Percentiles rank a stretch among this genome's conserved stretches.
These are phyloP conservation scores for Fukomys damarensis DNA, from an alignment of 2,113 vertebrate genomes.

Conservation along the genomic window DNA sequence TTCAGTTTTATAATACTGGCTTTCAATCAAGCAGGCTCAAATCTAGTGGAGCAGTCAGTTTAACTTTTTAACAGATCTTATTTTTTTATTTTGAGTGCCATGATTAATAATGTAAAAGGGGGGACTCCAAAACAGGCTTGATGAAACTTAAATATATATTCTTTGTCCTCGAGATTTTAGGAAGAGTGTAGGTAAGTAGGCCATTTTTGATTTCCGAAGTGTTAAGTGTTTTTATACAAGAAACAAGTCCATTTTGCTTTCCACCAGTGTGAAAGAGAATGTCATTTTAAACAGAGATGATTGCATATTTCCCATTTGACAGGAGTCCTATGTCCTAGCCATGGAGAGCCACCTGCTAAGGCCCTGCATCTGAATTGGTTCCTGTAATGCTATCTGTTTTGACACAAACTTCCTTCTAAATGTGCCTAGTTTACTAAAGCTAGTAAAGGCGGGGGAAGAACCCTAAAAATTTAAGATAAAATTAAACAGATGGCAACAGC, in stretches of 20 bases:
- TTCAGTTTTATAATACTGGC: slow-evolving; percentile 83
- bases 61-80: slow-evolving; percentile 88
- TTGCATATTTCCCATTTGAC: slow-evolving; percentile 49
- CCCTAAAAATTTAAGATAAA: slow-evolving; percentile 63
- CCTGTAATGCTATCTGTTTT: slow-evolving; percentile 80
- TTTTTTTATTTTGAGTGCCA: slow-evolving; percentile 88
- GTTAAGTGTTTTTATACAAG: slow-evolving; percentile 82
- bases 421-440: slow-evolving; percentile 84
- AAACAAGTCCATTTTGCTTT: slow-evolving; percentile 81
- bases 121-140: slow-evolving; percentile 77
- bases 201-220: slow-evolving; percentile 75
- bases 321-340: slow-evolving; percentile 47
- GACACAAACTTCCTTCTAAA: slow-evolving; percentile 78
- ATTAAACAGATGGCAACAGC: slow-evolving; percentile 61
- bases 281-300: slow-evolving; percentile 70
- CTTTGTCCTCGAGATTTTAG: slow-evolving; percentile 81
- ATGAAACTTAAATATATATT: slow-evolving; percentile 79
- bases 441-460: slow-evolving; percentile 1
- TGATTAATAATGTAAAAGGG: slow-evolving; percentile 81
- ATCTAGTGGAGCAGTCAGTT: slow-evolving; percentile 80
- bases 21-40: slow-evolving; percentile 78
- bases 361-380: slow-evolving; percentile 70
- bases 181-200: slow-evolving; percentile 72
- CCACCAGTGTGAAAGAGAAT: slow-evolving; percentile 65
- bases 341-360: slow-evolving; percentile 66